phyloP scores from a whole-genome alignment of 2,797 vertebrate species.

The Triplophysa yarkandensis region DNA sequence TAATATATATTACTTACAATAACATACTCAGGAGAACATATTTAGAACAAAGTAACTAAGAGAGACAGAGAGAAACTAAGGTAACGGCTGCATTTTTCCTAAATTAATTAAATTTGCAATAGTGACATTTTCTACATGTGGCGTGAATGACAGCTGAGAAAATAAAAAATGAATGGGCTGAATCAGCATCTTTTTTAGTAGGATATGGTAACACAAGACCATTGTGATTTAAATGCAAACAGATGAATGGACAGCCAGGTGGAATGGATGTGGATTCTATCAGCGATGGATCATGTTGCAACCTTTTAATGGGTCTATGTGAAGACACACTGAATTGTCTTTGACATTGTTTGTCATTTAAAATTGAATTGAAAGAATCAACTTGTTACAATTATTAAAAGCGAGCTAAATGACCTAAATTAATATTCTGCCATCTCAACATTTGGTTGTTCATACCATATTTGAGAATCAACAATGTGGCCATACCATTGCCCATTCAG shows the following conservation, averaged over 20 bases:
- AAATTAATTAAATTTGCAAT: slow-evolving; percentile 48
- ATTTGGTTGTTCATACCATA: slow-evolving; percentile 15
- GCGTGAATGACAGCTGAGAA: slow-evolving; percentile 11
- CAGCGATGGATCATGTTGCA: slow-evolving; percentile 15
- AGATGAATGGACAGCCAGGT: slow-evolving; percentile 17
- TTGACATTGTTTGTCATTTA: slow-evolving; percentile 11
- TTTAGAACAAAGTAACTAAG: slow-evolving; percentile 10
- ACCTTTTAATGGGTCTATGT: slow-evolving; percentile 30
- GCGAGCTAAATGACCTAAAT: background rate
- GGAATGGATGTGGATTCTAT: slow-evolving; percentile 24
- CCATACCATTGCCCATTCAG: slow-evolving; percentile 38
- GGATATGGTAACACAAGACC: slow-evolving; percentile 21
- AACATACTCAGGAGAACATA: background rate
- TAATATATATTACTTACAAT: too few relatives aligned
- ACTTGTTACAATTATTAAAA: background rate
- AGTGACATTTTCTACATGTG: slow-evolving; percentile 11
- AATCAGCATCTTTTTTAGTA: slow-evolving; percentile 39
- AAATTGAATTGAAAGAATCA: background rate
- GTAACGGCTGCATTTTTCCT: slow-evolving; percentile 14
- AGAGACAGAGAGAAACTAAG: slow-evolving; percentile 3
- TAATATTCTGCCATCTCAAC: slow-evolving; percentile 2
- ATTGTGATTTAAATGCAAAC: slow-evolving; percentile 35
- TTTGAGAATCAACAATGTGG: slow-evolving; percentile 15
- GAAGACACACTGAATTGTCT: background rate
- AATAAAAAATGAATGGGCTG: slow-evolving; percentile 35